Evolutionary conservation across 2,888 invertebrate genomes (phyloP).

Genomic region (Mallateleia sp.): DNA sequence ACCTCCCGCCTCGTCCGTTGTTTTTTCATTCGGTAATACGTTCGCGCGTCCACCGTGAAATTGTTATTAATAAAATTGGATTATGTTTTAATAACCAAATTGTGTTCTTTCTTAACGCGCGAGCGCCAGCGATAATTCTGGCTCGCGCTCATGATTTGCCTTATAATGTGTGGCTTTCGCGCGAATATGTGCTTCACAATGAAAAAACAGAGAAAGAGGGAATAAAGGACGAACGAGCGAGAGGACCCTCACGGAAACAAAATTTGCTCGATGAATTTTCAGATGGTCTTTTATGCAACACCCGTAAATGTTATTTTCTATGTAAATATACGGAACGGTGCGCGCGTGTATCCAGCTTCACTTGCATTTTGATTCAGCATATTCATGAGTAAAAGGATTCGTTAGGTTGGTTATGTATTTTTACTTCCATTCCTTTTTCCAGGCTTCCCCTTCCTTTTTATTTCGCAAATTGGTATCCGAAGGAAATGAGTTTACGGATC

Average conservation of each 20-base stretch:
- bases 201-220: slow-evolving; percentile 33
- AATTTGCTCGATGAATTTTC: slow-evolving; percentile 73
- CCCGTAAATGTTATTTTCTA: slow-evolving; percentile 75
- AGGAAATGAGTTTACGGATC: slow-evolving; percentile 37
- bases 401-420: slow-evolving; percentile 64
- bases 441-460: slow-evolving; percentile 33
- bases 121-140: slow-evolving; percentile 12
- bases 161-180: slow-evolving; percentile 28
- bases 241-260: slow-evolving; percentile 31
- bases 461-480: slow-evolving; percentile 17
- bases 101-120: slow-evolving; percentile 7
- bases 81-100: slow-evolving; percentile 51
- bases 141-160: slow-evolving; percentile 37
- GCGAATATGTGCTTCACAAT: slow-evolving; percentile 36
- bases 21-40: not conserved
- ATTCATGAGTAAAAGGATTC: slow-evolving; percentile 75
- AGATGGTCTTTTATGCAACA: slow-evolving; percentile 72
- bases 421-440: slow-evolving; percentile 25
- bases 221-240: slow-evolving; percentile 55
- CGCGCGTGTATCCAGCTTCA: slow-evolving; percentile 54
- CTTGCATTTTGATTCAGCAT: slow-evolving; percentile 76
- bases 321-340: slow-evolving; percentile 59
- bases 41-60: slow-evolving; percentile 11
- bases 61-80: slow-evolving; percentile 37
- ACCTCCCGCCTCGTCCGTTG: not conserved